A percentile compares a stretch with the other conserved stretches of the same genome.
Evolutionary conservation across 2,113 vertebrate species (phyloP).

Genomic region (Seriola quinqueradiata): DNA sequence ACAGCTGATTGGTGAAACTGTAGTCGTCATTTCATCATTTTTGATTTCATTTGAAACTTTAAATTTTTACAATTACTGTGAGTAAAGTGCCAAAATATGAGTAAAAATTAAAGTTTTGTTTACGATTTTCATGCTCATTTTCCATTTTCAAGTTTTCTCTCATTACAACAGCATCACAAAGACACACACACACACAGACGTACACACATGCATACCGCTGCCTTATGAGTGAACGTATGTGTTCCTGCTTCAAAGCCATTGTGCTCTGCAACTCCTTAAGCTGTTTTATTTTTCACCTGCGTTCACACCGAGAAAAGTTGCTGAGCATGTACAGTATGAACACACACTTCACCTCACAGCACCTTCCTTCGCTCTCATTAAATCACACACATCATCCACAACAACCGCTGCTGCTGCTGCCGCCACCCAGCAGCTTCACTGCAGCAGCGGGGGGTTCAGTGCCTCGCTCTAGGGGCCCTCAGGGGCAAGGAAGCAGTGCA

Average conservation of each 20-base stretch:
- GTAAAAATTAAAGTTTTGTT: background rate
- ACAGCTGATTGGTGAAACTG: background rate
- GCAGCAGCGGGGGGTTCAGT: slow-evolving; percentile 62
- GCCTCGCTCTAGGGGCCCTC: slow-evolving; percentile 41
- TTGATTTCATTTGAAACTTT: background rate
- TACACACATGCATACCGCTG: background rate
- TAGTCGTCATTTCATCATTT: background rate
- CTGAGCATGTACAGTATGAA: slow-evolving; percentile 46
- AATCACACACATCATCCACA: slow-evolving; percentile 43
- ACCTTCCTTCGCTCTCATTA: slow-evolving; percentile 40
- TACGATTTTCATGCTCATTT: background rate
- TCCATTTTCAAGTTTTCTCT: background rate
- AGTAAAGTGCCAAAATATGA: background rate
- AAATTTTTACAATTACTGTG: background rate
- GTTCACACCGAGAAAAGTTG: slow-evolving; percentile 52
- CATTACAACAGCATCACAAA: background rate
- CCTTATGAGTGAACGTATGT: slow-evolving; percentile 28
- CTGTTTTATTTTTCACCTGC: slow-evolving; percentile 38
- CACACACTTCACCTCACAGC: slow-evolving; percentile 30
- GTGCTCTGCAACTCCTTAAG: slow-evolving; percentile 21
- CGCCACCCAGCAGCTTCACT: slow-evolving; percentile 58
- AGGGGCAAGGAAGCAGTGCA: slow-evolving; percentile 7
- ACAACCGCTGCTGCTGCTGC: slow-evolving; percentile 29
- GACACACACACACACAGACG: background rate
- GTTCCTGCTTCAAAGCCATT: slow-evolving; percentile 31